Evolutionary conservation across 2,888 invertebrate genomes (phyloP).

Genomic region (Tinea semifulvella): DNA sequence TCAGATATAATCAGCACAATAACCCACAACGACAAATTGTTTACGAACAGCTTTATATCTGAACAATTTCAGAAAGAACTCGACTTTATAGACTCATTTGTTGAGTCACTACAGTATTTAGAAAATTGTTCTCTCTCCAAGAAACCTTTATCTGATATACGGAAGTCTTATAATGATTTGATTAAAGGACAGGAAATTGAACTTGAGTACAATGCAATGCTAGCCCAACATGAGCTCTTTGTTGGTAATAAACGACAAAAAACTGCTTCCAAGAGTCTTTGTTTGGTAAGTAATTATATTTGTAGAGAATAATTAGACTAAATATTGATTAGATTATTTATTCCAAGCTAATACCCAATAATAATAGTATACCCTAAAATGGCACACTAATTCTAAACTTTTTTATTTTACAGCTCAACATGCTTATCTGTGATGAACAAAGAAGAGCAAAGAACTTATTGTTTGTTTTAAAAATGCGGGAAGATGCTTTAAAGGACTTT

Average conservation of each 20-base stretch:
- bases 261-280: constrained; percentile 61
- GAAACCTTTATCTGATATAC: constrained; percentile 24
- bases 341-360: no score
- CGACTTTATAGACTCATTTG: constrained; percentile 59
- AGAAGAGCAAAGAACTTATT: constrained; percentile 55
- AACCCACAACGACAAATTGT: constrained; percentile 38
- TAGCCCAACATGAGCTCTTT: neutral
- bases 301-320: no score
- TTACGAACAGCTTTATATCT: constrained; percentile 43
- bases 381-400: neutral
- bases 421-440: constrained; percentile 62
- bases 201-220: neutral
- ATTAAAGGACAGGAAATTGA: neutral
- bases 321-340: no score
- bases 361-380: no score
- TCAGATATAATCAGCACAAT: constrained; percentile 57
- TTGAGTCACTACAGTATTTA: constrained; percentile 55
- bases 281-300: constrained; percentile 45
- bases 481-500: constrained; percentile 57
- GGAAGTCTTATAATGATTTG: constrained; percentile 17
- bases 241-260: constrained; percentile 36
- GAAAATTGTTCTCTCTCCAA: constrained; percentile 44
- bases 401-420: constrained; percentile 40
- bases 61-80: constrained; percentile 57
- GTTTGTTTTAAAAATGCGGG: constrained; percentile 55